Evolutionary conservation across 2,888 invertebrate species (phyloP), one percentile per base, ranked within the genome.

Genomic region (Clivina fossor): DNA sequence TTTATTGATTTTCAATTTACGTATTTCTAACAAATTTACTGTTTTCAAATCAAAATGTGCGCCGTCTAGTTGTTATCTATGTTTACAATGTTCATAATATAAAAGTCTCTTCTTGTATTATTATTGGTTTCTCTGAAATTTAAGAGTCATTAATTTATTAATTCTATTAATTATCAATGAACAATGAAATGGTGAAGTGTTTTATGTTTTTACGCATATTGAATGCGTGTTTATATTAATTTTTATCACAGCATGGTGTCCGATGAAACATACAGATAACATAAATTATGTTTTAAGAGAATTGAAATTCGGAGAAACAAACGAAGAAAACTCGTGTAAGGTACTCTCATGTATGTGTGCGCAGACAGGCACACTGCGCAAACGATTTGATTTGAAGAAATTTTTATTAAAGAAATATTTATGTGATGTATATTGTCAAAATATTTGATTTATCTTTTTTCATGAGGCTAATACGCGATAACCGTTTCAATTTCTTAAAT

Each of bases 201-300:
- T 51, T 50, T 50, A 50, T 50, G 50, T n/a, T n/a, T n/a, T n/a
- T n/a, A n/a, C 19, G 18, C 20, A 43, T 16, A 26, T 43, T 26
- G 26, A 43, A 22, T 43, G 32, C 44, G 50, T 54, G 46, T 54
- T 54, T 54, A 46, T 54, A 54, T 54, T 54, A 54, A 54, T 54
- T 54, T 54, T 54, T 54, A 54, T 54, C 46, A 38, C 37, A 13
- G 26, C 20, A 20, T 54, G 46, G 18, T 54, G 54, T 54, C 54
- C 35, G 44, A 44, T 54, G 40, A 35, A 37, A 26, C 15, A 24
- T 13, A 32, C 33, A 33, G 46, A 54, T 54, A 54, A 26, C 35
- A 54, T 54, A 46, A 46, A 44, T 54, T 16, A 47, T 43, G 3
- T 40, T 19, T 30, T n/a, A n/a, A n/a, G n/a, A n/a, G n/a, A n/a